phyloP scores from a whole-genome alignment of 30 jellyfish, hydroid and myxozoan species.

The Haliclystus octoradiatus region DNA sequence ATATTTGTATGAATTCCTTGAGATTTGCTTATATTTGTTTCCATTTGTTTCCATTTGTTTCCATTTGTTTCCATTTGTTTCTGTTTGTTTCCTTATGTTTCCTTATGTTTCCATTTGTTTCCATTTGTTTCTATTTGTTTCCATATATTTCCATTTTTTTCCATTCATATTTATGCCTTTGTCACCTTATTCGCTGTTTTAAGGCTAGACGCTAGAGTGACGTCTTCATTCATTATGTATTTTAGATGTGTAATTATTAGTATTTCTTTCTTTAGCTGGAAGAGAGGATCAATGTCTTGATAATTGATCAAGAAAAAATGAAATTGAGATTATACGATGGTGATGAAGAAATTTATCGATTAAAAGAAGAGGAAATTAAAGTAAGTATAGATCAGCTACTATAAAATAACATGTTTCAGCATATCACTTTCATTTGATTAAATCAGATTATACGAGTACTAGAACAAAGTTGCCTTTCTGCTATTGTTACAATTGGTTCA shows the following conservation, averaged over 20 bases:
- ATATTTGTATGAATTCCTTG: too few species aligned
- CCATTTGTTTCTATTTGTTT: too few species aligned
- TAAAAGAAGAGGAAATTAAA: conserved; percentile 59
- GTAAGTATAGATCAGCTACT: conserved; percentile 12
- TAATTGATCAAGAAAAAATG: conserved; percentile 46
- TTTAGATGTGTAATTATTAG: neutral
- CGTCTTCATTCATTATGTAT: neutral
- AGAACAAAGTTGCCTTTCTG: neutral
- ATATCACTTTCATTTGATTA: neutral
- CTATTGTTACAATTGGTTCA: too few species aligned
- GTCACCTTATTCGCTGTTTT: neutral
- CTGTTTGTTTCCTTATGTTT: too few species aligned
- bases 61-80: too few species aligned
- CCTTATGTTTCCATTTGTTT: too few species aligned
- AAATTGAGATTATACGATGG: conserved; percentile 31
- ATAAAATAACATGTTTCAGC: neutral
- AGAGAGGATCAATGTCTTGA: conserved; percentile 41
- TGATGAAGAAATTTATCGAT: conserved; percentile 70
- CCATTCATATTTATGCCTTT: too few species aligned
- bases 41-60: too few species aligned
- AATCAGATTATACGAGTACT: neutral
- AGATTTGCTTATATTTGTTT: too few species aligned
- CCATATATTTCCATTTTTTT: too few species aligned
- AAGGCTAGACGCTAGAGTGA: neutral
- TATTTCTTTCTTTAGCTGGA: conserved; percentile 39